These are phyloP conservation scores for Distichodus sexfasciatus DNA, from an alignment of 2,797 vertebrate genomes.

Conservation along the genomic window DNA sequence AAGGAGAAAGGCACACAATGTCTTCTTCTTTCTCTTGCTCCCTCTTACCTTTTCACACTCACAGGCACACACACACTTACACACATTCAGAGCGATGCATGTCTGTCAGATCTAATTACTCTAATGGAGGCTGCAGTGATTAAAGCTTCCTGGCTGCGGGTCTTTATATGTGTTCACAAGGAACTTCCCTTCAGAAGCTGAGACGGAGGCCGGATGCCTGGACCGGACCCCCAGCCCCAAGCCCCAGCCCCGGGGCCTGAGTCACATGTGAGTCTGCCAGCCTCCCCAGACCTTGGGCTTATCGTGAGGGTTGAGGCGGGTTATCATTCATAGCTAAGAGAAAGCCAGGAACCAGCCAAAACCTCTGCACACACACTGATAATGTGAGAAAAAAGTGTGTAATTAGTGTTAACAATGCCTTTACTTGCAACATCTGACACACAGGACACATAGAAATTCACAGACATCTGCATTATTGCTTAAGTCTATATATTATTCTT, in stretches of 20 bases:
- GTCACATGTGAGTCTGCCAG: slow-evolving; percentile 55
- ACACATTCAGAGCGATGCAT: slow-evolving; percentile 5
- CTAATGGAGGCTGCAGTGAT: slow-evolving; percentile 73
- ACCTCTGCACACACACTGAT: slow-evolving; percentile 69
- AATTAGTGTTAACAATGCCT: slow-evolving; percentile 64
- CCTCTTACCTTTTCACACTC: slow-evolving; percentile 26
- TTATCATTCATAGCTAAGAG: slow-evolving; percentile 57
- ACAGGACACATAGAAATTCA: not conserved
- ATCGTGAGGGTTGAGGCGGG: slow-evolving; percentile 61
- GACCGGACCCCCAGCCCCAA: slow-evolving; percentile 13
- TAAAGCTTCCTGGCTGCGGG: slow-evolving; percentile 77
- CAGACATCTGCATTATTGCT: too few species aligned
- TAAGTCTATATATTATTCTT: too few species aligned
- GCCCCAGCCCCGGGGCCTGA: slow-evolving; percentile 28
- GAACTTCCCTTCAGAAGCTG: slow-evolving; percentile 62
- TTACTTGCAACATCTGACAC: slow-evolving; percentile 47
- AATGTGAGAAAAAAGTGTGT: slow-evolving; percentile 56
- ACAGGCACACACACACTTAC: slow-evolving; percentile 7
- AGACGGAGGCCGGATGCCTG: slow-evolving; percentile 60
- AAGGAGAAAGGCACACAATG: too few species aligned
- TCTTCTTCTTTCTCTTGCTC: slow-evolving; percentile 44
- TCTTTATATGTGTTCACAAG: slow-evolving; percentile 69
- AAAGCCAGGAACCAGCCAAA: slow-evolving; percentile 62
- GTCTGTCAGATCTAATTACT: slow-evolving; percentile 64
- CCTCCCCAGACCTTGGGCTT: slow-evolving; percentile 60